phyloP scores from a whole-genome alignment of 2,113 vertebrate genomes.

The Ochotona curzoniae region DNA sequence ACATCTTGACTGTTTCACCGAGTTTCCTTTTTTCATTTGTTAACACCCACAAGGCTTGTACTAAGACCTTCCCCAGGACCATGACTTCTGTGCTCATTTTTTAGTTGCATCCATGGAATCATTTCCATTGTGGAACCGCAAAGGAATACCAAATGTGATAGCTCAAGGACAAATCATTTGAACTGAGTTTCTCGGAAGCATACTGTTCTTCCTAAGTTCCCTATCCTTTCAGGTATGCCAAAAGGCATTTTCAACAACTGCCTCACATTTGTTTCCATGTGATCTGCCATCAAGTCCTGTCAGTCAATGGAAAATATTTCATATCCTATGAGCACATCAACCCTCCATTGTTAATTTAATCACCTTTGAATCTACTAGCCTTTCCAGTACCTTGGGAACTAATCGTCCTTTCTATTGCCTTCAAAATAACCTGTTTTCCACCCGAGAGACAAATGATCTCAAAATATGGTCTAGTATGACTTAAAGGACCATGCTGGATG shows the following conservation, averaged over 20 bases:
- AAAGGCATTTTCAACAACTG: not conserved
- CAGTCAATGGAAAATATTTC: not conserved
- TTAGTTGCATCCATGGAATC: not conserved
- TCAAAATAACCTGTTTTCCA: not conserved
- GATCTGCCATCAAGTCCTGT: not conserved
- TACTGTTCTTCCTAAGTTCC: not conserved
- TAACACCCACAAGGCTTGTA: not conserved
- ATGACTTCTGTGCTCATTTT: not conserved
- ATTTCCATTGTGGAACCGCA: not conserved
- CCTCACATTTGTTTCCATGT: not conserved
- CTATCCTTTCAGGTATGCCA: not conserved
- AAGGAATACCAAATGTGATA: slow-evolving; percentile 23
- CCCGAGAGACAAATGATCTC: not conserved
- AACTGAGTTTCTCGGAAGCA: not conserved
- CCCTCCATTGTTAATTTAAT: not conserved
- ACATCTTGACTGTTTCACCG: not conserved
- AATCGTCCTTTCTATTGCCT: slow-evolving; percentile 5
- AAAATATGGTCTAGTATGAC: not conserved
- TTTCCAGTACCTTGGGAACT: not conserved
- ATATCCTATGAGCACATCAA: not conserved
- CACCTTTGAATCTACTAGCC: slow-evolving; percentile 7
- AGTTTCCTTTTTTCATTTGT: not conserved
- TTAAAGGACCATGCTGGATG: not conserved
- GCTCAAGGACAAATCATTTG: slow-evolving; percentile 6
- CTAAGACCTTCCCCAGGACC: not conserved